A percentile compares a stretch with the other conserved stretches of the same genome.
Evolutionary conservation across 1,140 invertebrate genomes (phyloP).

Genomic region (Mylabris phalerata): DNA sequence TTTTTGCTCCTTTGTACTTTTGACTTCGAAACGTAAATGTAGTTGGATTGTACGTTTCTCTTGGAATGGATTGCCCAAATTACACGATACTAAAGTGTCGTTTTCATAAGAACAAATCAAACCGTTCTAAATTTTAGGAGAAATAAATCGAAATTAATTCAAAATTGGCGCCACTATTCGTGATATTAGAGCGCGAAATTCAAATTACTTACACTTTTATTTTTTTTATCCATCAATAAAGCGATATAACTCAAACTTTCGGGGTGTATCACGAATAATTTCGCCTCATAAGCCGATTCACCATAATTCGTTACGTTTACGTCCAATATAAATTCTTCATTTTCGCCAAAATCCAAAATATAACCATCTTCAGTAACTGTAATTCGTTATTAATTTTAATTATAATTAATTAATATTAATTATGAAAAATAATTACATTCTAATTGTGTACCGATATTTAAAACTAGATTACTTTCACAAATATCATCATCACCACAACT

Average conservation of each 20-base stretch:
- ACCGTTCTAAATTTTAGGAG: not conserved
- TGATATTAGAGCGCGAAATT: not conserved
- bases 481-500: slow-evolving; percentile 87
- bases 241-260: slow-evolving; percentile 61
- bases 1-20: slow-evolving; percentile 58
- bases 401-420: not conserved
- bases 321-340: slow-evolving; percentile 68
- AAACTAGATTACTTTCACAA: slow-evolving; percentile 77
- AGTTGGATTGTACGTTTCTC: slow-evolving; percentile 53
- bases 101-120: slow-evolving; percentile 62
- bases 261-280: slow-evolving; percentile 74
- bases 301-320: slow-evolving; percentile 68
- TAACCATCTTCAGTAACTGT: slow-evolving; percentile 35
- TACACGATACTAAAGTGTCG: slow-evolving; percentile 67
- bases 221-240: not conserved
- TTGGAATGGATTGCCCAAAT: slow-evolving; percentile 84
- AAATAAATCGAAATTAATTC: not conserved
- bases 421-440: not conserved
- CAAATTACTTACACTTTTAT: slow-evolving; percentile 25
- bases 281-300: slow-evolving; percentile 88
- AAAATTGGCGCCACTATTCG: not conserved
- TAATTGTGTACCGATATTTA: slow-evolving; percentile 49
- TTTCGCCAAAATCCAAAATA: slow-evolving; percentile 64
- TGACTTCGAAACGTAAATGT: slow-evolving; percentile 71
- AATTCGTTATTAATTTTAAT: not conserved